A percentile compares a stretch with the other conserved stretches of the same genome.
Conservation (phyloP, 2,113 vertebrate species). For the Colaptes auratus region DNA sequence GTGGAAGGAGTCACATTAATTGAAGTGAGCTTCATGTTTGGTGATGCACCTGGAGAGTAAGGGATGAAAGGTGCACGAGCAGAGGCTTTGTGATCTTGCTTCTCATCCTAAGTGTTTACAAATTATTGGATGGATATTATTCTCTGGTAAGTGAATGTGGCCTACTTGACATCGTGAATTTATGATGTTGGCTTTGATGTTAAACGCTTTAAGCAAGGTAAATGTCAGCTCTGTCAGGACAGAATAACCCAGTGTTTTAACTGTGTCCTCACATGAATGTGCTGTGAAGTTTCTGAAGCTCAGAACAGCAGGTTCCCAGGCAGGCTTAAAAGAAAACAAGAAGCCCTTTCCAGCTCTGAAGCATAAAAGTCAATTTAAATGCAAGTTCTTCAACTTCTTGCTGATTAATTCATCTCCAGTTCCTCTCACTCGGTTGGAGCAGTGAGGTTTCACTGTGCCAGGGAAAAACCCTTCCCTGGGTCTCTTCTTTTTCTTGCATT, state of each 20-base stretch:
- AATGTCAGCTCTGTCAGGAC: neutral
- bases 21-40: neutral
- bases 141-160: neutral
- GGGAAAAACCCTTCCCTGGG: neutral
- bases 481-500: neutral
- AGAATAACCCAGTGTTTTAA: neutral
- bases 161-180: neutral
- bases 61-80: neutral
- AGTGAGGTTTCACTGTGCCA: neutral
- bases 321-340: neutral
- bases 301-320: neutral
- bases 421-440: neutral
- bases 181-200: neutral
- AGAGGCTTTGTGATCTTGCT: neutral
- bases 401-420: neutral
- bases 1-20: neutral
- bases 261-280: neutral
- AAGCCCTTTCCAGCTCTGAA: neutral
- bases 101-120: neutral
- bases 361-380: neutral
- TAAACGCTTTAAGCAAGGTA: constrained; percentile 29
- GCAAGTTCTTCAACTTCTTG: neutral
- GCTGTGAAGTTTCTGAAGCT: neutral
- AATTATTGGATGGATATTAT: neutral
- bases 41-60: neutral